Base-by-base conservation (phyloP, 2,113 vertebrate genomes). In the Anser cygnoides region DNA sequence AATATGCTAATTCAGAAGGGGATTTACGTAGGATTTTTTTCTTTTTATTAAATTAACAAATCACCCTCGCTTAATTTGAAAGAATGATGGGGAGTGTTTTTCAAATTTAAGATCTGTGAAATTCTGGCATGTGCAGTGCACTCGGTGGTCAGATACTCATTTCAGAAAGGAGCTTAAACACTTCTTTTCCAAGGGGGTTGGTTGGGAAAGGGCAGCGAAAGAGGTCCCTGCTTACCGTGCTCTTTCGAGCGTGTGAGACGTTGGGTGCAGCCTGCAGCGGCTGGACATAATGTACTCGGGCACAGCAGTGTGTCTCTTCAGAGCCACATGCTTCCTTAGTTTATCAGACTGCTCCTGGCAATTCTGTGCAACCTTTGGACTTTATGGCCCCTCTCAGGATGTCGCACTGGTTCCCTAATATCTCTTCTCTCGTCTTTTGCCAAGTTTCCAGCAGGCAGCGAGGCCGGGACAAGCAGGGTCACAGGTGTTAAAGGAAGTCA, bases 291-390 rank as follows among this genome's bases (percentile, higher is more conserved):
- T 91, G 94, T 95, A 12, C 87, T 95, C 1, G 3, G 74, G 78
- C 68, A 6, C 84, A 95, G 87, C 93, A 70, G 87, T 87, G 84
- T 92, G 93, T 92, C 93, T 91, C 39, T 43, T 79, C 66, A 28
- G 80, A 92, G 66, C 87, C 89, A 87, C 87, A 72, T 49, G 11
- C 89, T 95, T 95, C 93, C 96, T 89, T 72, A 16, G 71, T 82
- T 95, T 95, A 96, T 95, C 95, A 12, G 94, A 5, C 91, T 92
- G 87, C 93, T 96, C 84, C 81, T 96, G 94, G 95, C 95, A 97
- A 92, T 97, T 90, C 91, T 93, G 23, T 26, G 68, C 94, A 95
- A 96, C 96, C 95, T 97, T 97, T 97, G 84, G 93, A 95, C 96
- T 93, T 93, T 70, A 76, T 58, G 91, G 91, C 91, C 95, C 87